A percentile compares a stretch with the other conserved stretches of the same genome.
Conservation (phyloP, 2,888 invertebrate genomes). For the Congeria kusceri region DNA sequence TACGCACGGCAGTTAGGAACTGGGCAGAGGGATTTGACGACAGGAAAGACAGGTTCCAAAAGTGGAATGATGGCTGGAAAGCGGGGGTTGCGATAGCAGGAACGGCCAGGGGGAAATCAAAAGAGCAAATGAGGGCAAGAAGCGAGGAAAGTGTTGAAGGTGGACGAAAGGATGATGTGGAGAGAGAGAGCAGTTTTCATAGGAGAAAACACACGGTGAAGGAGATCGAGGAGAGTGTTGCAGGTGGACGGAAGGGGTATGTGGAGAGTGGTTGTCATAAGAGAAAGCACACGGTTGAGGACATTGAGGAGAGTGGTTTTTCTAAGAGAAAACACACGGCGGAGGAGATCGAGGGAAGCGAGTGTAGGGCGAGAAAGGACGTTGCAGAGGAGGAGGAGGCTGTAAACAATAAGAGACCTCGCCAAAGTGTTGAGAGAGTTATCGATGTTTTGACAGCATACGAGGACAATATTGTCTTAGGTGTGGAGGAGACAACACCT, state of each 20-base stretch:
- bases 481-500: neutral
- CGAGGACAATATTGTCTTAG: neutral
- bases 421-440: too few species aligned
- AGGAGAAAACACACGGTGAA: too few species aligned
- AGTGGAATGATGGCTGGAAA: constrained; percentile 33
- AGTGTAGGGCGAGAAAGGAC: neutral
- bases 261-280: neutral
- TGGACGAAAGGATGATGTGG: neutral
- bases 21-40: constrained; percentile 23
- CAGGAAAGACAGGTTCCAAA: constrained; percentile 18
- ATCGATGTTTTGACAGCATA: neutral
- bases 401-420: too few species aligned
- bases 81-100: constrained; percentile 9
- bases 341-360: neutral
- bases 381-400: neutral
- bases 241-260: too few species aligned
- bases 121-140: neutral
- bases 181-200: neutral
- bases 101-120: neutral
- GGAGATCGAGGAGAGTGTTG: too few species aligned
- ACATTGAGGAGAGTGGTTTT: neutral
- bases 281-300: neutral
- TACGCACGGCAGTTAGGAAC: constrained; percentile 22
- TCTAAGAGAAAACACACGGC: neutral
- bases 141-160: neutral